Evolutionary conservation across 2,888 invertebrate species (phyloP), one percentile per base, ranked within the genome.

Genomic region (Andrena hattorfiana): DNA sequence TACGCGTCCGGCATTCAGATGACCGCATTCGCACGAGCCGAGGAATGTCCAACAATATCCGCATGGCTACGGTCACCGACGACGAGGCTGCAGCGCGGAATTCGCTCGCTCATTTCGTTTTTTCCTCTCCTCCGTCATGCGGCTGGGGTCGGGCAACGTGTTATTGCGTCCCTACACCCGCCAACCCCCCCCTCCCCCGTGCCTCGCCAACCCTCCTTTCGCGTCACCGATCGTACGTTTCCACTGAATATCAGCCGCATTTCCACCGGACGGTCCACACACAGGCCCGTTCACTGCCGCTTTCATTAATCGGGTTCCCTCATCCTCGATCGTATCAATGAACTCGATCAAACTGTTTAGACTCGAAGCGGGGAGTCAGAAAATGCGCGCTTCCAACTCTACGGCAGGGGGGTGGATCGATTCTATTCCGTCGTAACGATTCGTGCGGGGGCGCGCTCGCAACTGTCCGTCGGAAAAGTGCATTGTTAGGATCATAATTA

Each of bases 1-100:
- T 93, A 93, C 93, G 93, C 93, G 91, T 92, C 90, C 91, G 90
- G 92, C 93, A 93, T 93, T 93, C 92, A 91, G 92, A 93, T 93
- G 93, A 92, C 93, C 93, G 92, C 93, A 92, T 92, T 93, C 92
- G 90, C 91, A 89, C 91, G 91, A 91, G 87, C 90, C 92, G 90
- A 92, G 92, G 93, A 93, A 93, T 93, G 93, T 92, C 91, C 92
- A 91, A 92, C 92, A 92, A 92, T 92, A 92, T 92, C 91, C 89
- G 89, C 91, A 87, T 84, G 87, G 90, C 88, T 88, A 87, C 89
- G 87, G 89, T 84, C 89, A 88, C 88, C 85, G 89, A 83, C 89
- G 87, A 87, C 86, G 87, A 85, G 75, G 85, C 85, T 87, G 85
- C 87, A 83, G 74, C 85, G 84, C 78, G 88, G 88, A 86, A 88